Percentiles rank a stretch among this genome's conserved stretches.
These are phyloP conservation scores for Arbacia lixula DNA, from an alignment of 53 echinoderm and acorn worm genomes.

Conservation along the genomic window DNA sequence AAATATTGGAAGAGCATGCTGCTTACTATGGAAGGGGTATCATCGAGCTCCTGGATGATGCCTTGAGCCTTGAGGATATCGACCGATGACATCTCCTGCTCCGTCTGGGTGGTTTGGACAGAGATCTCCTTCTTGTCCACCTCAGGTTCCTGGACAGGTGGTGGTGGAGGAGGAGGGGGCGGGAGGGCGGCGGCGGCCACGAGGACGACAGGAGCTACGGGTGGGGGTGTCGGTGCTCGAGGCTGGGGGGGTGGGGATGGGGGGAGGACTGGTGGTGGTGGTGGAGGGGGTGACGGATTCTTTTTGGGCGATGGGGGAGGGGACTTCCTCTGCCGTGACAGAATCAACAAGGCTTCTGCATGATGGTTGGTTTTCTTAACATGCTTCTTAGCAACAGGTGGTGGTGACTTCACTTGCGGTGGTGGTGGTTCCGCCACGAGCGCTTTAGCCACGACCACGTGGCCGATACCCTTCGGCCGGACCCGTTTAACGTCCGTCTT, in stretches of 20 bases:
- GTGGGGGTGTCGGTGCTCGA: constrained; percentile 1
- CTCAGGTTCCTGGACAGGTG: constrained; percentile 9
- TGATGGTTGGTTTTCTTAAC: constrained; percentile 57
- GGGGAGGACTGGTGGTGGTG: constrained; percentile 58
- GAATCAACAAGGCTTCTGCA: constrained; percentile 56
- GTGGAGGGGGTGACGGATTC: constrained; percentile 19
- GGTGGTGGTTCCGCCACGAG: constrained; percentile 10
- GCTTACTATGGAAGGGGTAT: constrained; percentile 8
- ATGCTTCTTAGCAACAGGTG: not conserved
- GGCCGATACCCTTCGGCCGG: constrained; percentile 29
- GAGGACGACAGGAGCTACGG: not conserved
- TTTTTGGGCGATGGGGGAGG: constrained; percentile 56
- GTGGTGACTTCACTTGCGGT: not conserved
- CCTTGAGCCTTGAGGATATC: constrained; percentile 58
- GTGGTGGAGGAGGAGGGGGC: constrained; percentile 64
- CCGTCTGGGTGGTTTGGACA: constrained; percentile 27
- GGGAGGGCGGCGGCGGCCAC: not conserved
- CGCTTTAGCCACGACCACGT: constrained; percentile 43
- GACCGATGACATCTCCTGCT: constrained; percentile 23
- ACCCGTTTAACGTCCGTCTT: constrained; percentile 46
- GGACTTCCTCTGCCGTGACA: constrained; percentile 33
- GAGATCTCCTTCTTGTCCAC: constrained; percentile 39
- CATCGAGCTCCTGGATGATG: constrained; percentile 29
- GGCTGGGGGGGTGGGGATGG: constrained; percentile 1
- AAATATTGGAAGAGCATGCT: no score